Conservation (phyloP, 2,797 vertebrate genomes). For the Parauchenoglanis ngamensis region DNA sequence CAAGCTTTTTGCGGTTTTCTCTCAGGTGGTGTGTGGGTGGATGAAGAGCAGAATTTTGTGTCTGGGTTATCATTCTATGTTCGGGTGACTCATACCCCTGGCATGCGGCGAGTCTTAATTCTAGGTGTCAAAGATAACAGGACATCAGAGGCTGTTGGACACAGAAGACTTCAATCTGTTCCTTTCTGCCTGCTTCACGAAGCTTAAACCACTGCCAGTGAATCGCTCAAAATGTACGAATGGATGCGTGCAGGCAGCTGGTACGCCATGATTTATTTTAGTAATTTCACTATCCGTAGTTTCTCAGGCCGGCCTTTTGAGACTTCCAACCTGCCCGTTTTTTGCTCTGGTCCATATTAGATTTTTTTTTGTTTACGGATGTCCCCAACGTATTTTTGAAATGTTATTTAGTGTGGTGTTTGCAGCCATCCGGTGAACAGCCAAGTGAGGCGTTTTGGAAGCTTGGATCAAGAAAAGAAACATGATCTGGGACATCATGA, state of each 20-base stretch:
- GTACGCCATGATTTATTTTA: background rate
- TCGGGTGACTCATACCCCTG: constrained; percentile 36
- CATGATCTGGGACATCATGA: background rate
- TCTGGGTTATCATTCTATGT: constrained; percentile 9
- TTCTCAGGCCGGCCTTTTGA: background rate
- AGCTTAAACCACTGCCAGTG: constrained; percentile 13
- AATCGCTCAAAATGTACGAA: constrained; percentile 7
- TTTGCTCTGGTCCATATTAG: background rate
- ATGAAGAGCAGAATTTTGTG: constrained; percentile 22
- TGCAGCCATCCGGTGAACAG: background rate
- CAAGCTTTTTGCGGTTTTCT: background rate
- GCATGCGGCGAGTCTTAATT: constrained; percentile 14
- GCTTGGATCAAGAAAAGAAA: background rate
- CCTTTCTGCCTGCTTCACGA: constrained; percentile 1
- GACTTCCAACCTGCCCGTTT: background rate
- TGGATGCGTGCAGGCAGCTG: background rate
- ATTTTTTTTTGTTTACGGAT: background rate
- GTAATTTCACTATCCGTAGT: background rate
- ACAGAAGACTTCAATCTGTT: constrained; percentile 26
- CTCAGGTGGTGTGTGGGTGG: constrained; percentile 31
- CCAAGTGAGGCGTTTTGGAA: background rate
- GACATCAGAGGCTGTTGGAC: background rate
- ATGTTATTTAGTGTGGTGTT: background rate
- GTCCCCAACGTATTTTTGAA: background rate
- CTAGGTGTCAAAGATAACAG: constrained; percentile 28